These are phyloP conservation scores for Pyrrhosoma nymphula DNA, from an alignment of 2,888 invertebrate species.

Conservation along the genomic window DNA sequence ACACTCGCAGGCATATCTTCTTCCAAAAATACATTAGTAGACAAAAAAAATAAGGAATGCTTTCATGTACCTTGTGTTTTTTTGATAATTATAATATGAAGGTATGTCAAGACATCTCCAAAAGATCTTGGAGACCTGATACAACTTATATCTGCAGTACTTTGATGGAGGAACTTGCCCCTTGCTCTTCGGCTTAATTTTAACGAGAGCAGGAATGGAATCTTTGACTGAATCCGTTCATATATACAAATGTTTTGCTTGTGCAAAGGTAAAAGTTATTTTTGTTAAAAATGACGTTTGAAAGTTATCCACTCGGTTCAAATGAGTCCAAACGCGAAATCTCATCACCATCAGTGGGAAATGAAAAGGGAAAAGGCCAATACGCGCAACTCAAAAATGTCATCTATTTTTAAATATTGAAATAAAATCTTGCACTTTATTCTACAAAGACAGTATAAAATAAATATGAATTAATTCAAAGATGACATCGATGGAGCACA, in stretches of 20 bases:
- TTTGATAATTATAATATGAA: background rate
- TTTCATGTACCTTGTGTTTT: background rate
- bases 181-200: background rate
- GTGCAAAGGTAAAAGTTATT: background rate
- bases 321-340: too few species aligned
- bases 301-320: background rate
- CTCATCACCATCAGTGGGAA: background rate
- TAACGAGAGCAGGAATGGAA: background rate
- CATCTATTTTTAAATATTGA: too few species aligned
- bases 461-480: background rate
- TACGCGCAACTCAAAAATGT: too few species aligned
- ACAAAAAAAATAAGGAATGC: background rate
- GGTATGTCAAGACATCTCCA: background rate
- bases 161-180: background rate
- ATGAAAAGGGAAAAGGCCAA: too few species aligned
- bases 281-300: too few species aligned
- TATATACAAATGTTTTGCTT: background rate
- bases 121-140: background rate
- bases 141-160: background rate
- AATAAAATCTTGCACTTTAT: too few species aligned
- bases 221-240: background rate
- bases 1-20: background rate
- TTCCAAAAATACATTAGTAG: background rate
- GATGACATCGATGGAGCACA: background rate
- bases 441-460: background rate